Evolutionary conservation across 2,113 vertebrate genomes (phyloP).

Genomic region (Physeter macrocephalus): DNA sequence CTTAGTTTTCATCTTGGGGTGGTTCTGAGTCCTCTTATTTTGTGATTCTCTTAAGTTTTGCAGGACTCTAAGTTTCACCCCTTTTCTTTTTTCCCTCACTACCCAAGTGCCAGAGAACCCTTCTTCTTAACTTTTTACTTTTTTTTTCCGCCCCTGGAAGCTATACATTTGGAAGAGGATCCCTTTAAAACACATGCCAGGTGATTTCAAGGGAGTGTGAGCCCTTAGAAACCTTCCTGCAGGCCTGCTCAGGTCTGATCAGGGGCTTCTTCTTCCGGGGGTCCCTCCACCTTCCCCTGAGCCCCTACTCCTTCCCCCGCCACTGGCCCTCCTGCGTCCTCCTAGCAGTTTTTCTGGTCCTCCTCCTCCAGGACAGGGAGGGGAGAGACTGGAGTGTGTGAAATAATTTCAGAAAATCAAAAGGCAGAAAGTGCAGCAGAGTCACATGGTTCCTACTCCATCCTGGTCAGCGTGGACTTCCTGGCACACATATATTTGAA

Average conservation of each 20-base stretch:
- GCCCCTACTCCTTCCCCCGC: not conserved
- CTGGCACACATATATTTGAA: not conserved
- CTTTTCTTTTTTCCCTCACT: not conserved
- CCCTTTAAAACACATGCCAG: accelerated
- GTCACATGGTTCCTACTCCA: accelerated
- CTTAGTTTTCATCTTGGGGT: not conserved
- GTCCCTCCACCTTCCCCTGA: not conserved
- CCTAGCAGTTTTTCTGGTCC: not conserved
- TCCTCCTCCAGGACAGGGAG: not conserved
- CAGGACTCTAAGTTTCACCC: not conserved
- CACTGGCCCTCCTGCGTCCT: not conserved
- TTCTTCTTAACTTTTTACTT: too few species aligned
- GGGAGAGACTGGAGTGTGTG: not conserved
- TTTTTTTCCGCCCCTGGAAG: not conserved
- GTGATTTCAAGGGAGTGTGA: not conserved
- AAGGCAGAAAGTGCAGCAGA: not conserved
- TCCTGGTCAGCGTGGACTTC: too few species aligned
- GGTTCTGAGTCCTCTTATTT: not conserved
- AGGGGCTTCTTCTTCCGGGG: not conserved
- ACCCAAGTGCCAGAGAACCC: not conserved
- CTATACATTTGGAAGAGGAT: not conserved
- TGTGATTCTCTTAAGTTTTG: not conserved
- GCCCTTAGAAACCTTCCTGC: not conserved
- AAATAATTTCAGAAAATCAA: not conserved
- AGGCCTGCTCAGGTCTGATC: not conserved